These are phyloP conservation scores for fruit fly (Drosophila melanogaster) DNA, from an alignment of 1,140 invertebrate genomes.

Conservation along the genomic window Release_6_plus_ISO1_MT NT_033777.3:19721001-19721500, in stretches of 20 bases:
- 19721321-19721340: not conserved
- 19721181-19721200: no score
- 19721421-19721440: not conserved
- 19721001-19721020: no score
- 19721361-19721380: no score
- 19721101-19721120: no score
- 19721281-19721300: not conserved
- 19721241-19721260: not conserved
- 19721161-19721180: no score
- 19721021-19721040: no score
- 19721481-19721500: conserved; percentile 16
- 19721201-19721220: no score
- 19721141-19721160: no score
- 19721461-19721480: conserved; percentile 16
- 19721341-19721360: conserved; percentile 18
- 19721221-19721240: not conserved
- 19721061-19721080: no score
- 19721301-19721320: not conserved
- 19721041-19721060: no score
- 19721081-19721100: no score
- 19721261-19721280: not conserved
- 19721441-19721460: conserved; percentile 22
- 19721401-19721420: conserved; percentile 14
- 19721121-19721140: no score
- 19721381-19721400: not conserved